Evolutionary conservation across 2,797 vertebrate species (phyloP).

Genomic region (Gila robusta): DNA sequence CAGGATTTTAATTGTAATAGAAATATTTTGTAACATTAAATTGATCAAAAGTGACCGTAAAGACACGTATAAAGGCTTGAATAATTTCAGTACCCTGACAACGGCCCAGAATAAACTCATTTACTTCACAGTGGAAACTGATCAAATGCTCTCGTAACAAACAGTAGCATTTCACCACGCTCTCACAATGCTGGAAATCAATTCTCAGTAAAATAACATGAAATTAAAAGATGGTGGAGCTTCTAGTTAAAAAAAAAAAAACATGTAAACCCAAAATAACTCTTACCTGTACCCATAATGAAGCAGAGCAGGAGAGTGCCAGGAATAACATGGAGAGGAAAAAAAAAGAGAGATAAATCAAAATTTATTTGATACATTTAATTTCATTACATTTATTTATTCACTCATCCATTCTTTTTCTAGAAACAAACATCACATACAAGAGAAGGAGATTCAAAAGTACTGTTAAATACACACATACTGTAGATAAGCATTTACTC

Average conservation of each 20-base stretch:
- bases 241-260: too few species aligned
- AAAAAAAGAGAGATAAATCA: neutral
- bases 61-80: neutral
- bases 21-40: too few species aligned
- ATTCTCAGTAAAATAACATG: neutral
- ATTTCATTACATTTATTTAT: neutral
- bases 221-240: constrained; percentile 14
- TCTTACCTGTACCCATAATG: constrained; percentile 60
- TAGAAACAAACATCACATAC: neutral
- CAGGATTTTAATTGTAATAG: too few species aligned
- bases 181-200: neutral
- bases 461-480: neutral
- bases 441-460: neutral
- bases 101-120: constrained; percentile 18
- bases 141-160: neutral
- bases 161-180: neutral
- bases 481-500: neutral
- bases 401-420: neutral
- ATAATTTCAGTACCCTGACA: constrained; percentile 18
- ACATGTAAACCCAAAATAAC: neutral
- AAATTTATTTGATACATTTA: neutral
- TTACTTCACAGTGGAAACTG: neutral
- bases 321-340: neutral
- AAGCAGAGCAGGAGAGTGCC: constrained; percentile 22
- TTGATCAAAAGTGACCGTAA: neutral